Conservation (phyloP, 64 coral and sea anemone genomes). For the Actinia tenebrosa region DNA sequence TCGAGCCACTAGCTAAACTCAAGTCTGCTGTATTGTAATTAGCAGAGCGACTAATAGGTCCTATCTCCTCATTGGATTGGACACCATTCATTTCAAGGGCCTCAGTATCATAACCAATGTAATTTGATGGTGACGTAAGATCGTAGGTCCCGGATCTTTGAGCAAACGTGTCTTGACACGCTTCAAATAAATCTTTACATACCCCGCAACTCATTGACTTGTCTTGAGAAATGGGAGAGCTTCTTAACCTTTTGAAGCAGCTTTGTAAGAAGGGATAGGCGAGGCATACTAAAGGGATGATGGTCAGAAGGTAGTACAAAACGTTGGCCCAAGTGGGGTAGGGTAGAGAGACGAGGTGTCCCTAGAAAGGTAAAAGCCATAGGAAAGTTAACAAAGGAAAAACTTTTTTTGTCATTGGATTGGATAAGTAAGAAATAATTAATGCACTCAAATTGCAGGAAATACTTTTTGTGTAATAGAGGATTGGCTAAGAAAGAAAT, state of each 20-base stretch:
- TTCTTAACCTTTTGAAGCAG: neutral
- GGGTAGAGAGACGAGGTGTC: conserved; percentile 12
- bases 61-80: neutral
- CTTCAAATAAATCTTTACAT: neutral
- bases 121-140: neutral
- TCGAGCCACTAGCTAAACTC: neutral
- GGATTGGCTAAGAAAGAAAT: too few relatives aligned
- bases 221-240: neutral
- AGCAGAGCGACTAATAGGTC: neutral
- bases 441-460: too few relatives aligned
- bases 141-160: conserved; percentile 11
- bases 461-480: too few relatives aligned
- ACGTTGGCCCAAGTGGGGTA: conserved; percentile 78
- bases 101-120: neutral
- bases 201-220: neutral
- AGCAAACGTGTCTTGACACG: neutral
- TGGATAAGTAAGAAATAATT: too few relatives aligned
- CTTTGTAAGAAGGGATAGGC: conserved; percentile 36
- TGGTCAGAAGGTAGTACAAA: conserved; percentile 28
- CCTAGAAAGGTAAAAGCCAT: conserved; percentile 35
- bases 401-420: neutral
- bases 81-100: conserved; percentile 10
- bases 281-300: conserved; percentile 50
- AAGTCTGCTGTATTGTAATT: neutral
- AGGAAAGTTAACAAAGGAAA: neutral